These are phyloP conservation scores for Philotrypesis tridentata DNA, from an alignment of 1,140 invertebrate genomes.

Conservation along the genomic window DNA sequence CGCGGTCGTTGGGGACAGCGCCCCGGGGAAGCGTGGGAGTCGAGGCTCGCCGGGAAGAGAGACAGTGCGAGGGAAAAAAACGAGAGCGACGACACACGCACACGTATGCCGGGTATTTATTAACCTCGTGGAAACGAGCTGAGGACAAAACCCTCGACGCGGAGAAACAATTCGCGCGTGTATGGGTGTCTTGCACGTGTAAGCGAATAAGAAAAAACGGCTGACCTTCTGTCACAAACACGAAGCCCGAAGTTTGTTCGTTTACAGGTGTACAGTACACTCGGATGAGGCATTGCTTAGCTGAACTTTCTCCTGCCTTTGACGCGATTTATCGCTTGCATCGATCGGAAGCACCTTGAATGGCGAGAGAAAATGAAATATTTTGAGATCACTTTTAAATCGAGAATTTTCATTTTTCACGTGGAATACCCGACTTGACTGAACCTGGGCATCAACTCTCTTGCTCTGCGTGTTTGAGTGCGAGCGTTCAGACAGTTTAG, in stretches of 20 bases:
- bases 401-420: too few relatives aligned
- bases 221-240: constrained; percentile 8
- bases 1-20: constrained; percentile 45
- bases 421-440: too few relatives aligned
- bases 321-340: constrained; percentile 1
- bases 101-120: constrained; percentile 55
- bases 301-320: constrained; percentile 56
- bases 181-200: neutral
- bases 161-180: neutral
- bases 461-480: too few relatives aligned
- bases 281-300: constrained; percentile 55
- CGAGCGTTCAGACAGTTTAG: too few relatives aligned
- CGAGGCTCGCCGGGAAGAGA: neutral
- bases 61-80: constrained; percentile 17
- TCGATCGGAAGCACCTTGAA: too few relatives aligned
- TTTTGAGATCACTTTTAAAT: too few relatives aligned
- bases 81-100: too few relatives aligned
- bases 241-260: constrained; percentile 49
- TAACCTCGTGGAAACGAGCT: constrained; percentile 51
- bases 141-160: neutral
- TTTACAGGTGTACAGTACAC: too few relatives aligned
- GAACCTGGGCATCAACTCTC: too few relatives aligned
- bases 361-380: too few relatives aligned
- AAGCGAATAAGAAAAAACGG: neutral
- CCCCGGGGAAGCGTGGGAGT: neutral